These are phyloP conservation scores for Lutra lutra DNA, from an alignment of 2,797 vertebrate species.

Conservation along the genomic window DNA sequence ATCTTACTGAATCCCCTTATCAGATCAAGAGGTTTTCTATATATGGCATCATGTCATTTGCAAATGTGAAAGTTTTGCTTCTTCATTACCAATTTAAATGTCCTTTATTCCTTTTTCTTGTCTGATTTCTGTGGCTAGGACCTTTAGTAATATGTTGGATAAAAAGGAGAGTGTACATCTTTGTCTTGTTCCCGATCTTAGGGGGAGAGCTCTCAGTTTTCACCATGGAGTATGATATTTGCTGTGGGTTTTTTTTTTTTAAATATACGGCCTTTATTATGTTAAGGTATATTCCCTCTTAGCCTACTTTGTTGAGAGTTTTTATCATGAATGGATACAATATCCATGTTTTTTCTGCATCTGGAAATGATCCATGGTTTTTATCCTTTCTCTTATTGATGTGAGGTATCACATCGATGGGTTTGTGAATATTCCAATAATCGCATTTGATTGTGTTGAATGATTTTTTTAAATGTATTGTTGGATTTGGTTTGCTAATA, in stretches of 20 bases:
- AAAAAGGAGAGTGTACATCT: not conserved
- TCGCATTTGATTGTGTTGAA: not conserved
- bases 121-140: not conserved
- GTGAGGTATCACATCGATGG: not conserved
- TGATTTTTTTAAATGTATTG: not conserved
- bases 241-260: not conserved
- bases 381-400: not conserved
- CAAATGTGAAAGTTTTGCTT: not conserved
- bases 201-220: not conserved
- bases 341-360: not conserved
- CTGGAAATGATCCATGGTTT: not conserved
- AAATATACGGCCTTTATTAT: not conserved
- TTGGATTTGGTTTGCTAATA: not conserved
- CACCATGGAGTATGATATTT: not conserved
- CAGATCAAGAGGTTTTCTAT: not conserved
- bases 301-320: not conserved
- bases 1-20: not conserved
- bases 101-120: not conserved
- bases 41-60: not conserved
- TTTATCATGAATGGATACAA: not conserved
- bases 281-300: not conserved
- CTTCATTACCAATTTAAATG: not conserved
- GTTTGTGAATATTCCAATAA: not conserved
- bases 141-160: not conserved
- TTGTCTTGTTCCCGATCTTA: not conserved